Evolutionary conservation across 2,888 invertebrate species (phyloP).

Genomic region (Drosophila setosimentum): DNA sequence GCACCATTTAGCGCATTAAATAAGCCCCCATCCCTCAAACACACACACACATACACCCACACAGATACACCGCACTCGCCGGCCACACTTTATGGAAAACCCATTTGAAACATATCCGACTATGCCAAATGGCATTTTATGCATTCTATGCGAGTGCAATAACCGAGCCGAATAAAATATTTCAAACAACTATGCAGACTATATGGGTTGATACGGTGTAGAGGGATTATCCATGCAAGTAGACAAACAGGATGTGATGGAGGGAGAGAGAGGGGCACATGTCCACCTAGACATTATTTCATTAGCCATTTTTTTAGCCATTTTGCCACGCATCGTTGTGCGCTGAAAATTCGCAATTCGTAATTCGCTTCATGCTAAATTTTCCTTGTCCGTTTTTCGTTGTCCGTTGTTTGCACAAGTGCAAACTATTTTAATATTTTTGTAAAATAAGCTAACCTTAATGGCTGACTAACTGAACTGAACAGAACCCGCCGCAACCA

Average conservation of each 20-base stretch:
- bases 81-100: slow-evolving; percentile 18
- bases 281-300: slow-evolving; percentile 43
- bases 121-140: slow-evolving; percentile 8
- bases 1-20: slow-evolving; percentile 40
- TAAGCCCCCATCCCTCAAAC: not conserved
- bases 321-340: slow-evolving; percentile 11
- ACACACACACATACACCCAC: not conserved
- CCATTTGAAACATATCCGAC: slow-evolving; percentile 23
- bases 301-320: slow-evolving; percentile 33
- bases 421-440: slow-evolving; percentile 13
- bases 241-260: not conserved
- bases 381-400: slow-evolving; percentile 41
- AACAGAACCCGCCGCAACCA: not conserved
- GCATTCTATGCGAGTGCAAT: slow-evolving; percentile 31
- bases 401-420: slow-evolving; percentile 11
- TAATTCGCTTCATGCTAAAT: slow-evolving; percentile 45
- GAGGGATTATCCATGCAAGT: not conserved
- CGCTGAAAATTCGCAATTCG: slow-evolving; percentile 17
- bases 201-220: too few species aligned
- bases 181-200: slow-evolving; percentile 34
- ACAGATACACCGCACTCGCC: not conserved
- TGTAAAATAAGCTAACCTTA: slow-evolving; percentile 28
- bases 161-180: slow-evolving; percentile 24
- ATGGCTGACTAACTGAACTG: slow-evolving; percentile 26
- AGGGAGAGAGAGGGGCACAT: not conserved